phyloP scores from a whole-genome alignment of 2,888 invertebrate species.

The Lasioglossum villosulum region DNA sequence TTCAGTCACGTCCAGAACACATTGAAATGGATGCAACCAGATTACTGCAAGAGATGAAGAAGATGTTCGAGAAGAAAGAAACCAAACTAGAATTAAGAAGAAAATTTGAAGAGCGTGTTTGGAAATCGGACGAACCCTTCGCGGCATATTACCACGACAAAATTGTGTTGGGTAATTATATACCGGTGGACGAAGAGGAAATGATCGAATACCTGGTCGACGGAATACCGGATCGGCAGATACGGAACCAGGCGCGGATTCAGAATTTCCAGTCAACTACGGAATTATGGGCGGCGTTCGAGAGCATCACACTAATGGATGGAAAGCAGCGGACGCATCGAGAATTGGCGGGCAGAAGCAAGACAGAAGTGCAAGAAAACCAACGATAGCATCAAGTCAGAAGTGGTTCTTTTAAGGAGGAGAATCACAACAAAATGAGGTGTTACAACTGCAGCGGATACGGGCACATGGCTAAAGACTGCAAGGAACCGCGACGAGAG shows the following conservation, averaged over 20 bases:
- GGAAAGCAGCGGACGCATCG: background rate
- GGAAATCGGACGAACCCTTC: constrained; percentile 42
- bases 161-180: background rate
- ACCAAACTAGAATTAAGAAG: constrained; percentile 43
- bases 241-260: background rate
- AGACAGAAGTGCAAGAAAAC: background rate
- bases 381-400: background rate
- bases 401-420: background rate
- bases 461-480: background rate
- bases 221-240: constrained; percentile 1
- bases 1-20: constrained; percentile 60
- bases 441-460: constrained; percentile 8
- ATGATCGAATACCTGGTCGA: constrained; percentile 2
- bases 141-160: background rate
- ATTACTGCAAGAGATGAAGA: constrained; percentile 52
- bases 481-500: background rate
- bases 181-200: constrained; percentile 4
- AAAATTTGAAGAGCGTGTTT: constrained; percentile 59
- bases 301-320: background rate
- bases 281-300: background rate
- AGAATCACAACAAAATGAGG: background rate
- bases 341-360: background rate
- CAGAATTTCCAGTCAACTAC: background rate
- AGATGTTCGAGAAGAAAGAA: constrained; percentile 56
- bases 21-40: constrained; percentile 33